A percentile compares a stretch with the other conserved stretches of the same genome.
Evolutionary conservation across 1,140 invertebrate genomes (phyloP).

Genomic region (Pantala flavescens): DNA sequence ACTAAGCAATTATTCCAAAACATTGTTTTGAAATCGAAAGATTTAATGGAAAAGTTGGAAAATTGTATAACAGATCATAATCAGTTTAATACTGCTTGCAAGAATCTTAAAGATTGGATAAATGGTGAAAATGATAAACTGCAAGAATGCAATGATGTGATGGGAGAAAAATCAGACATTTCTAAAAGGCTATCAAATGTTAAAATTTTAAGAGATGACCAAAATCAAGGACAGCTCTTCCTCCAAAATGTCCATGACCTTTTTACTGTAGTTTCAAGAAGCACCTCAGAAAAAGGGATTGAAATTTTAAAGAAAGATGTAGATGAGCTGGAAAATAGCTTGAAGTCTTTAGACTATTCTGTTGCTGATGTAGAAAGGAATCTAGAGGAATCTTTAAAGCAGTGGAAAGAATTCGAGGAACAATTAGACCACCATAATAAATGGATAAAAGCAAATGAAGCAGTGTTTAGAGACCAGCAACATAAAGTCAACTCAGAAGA

Average conservation of each 20-base stretch:
- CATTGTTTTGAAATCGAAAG: conserved; percentile 77
- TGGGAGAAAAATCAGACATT: conserved; percentile 71
- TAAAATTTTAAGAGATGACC: conserved; percentile 53
- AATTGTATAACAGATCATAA: conserved; percentile 77
- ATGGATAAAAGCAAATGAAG: conserved; percentile 78
- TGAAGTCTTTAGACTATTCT: conserved; percentile 6
- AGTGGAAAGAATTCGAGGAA: conserved; percentile 82
- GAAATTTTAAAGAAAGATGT: conserved; percentile 63
- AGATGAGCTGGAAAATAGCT: conserved; percentile 45
- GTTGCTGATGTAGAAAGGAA: conserved; percentile 33
- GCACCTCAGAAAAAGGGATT: conserved; percentile 68
- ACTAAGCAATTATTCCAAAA: conserved; percentile 82
- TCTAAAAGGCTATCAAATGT: conserved; percentile 58
- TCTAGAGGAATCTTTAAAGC: conserved; percentile 58
- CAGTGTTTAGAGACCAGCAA: conserved; percentile 71
- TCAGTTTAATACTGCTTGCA: conserved; percentile 57
- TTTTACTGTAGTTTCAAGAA: conserved; percentile 58
- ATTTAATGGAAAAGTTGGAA: conserved; percentile 73
- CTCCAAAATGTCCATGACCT: conserved; percentile 57
- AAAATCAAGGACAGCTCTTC: conserved; percentile 58
- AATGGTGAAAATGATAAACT: conserved; percentile 64
- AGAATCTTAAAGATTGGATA: conserved; percentile 69
- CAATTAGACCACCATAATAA: conserved; percentile 64
- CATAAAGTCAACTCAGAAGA: conserved; percentile 68
- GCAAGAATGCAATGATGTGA: conserved; percentile 61